Conservation (phyloP, 2,888 invertebrate genomes). For the Drosophila paracracens region DNA sequence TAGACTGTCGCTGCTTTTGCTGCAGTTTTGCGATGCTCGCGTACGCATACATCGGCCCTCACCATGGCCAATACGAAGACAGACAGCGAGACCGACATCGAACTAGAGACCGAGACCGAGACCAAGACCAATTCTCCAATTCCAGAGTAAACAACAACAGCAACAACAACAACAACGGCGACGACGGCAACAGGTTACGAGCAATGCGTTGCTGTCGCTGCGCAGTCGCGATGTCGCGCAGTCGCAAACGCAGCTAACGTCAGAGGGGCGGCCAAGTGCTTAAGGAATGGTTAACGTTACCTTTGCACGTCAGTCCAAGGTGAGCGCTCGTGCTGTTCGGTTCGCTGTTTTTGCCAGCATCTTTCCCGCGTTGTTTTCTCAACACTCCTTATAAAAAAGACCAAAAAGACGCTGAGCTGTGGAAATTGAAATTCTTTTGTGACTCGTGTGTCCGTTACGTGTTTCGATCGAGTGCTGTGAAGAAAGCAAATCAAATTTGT, state of each 20-base stretch:
- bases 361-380: slow-evolving; percentile 35
- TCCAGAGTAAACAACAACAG: slow-evolving; percentile 34
- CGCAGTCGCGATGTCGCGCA: slow-evolving; percentile 51
- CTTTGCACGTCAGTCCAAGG: slow-evolving; percentile 83
- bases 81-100: slow-evolving; percentile 21
- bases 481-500: slow-evolving; percentile 52
- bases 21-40: slow-evolving; percentile 33
- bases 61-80: slow-evolving; percentile 42
- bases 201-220: slow-evolving; percentile 45
- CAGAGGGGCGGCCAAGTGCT: slow-evolving; percentile 71
- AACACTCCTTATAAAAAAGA: slow-evolving; percentile 26
- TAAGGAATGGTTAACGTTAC: slow-evolving; percentile 84
- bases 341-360: slow-evolving; percentile 38
- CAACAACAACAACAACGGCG: slow-evolving; percentile 2
- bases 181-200: slow-evolving; percentile 66
- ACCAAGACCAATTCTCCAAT: slow-evolving; percentile 38
- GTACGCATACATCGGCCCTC: slow-evolving; percentile 23
- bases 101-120: slow-evolving; percentile 15
- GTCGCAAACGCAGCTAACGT: slow-evolving; percentile 34
- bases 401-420: slow-evolving; percentile 33
- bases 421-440: slow-evolving; percentile 55
- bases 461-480: slow-evolving; percentile 45
- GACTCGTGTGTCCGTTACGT: slow-evolving; percentile 41
- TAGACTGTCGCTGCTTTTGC: slow-evolving; percentile 23
- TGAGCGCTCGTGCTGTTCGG: slow-evolving; percentile 84